Percentiles rank a stretch among this genome's conserved stretches.
Conservation (phyloP, 2,888 invertebrate genomes). For the Syrphus vitripennis region DNA sequence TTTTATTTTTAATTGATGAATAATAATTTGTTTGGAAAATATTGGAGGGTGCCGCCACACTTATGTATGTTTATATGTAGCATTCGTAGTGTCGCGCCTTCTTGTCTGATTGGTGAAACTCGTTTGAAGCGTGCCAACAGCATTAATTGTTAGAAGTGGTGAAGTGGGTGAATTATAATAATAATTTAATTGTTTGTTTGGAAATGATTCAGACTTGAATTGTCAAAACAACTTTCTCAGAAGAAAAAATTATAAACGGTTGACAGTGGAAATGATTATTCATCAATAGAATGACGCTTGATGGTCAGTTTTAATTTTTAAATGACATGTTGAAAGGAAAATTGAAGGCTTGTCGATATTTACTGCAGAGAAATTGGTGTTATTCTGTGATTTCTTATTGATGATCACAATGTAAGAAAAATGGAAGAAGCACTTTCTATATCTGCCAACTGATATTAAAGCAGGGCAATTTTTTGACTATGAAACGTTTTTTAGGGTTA, state of each 20-base stretch:
- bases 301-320: background rate
- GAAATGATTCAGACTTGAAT: conserved; percentile 10
- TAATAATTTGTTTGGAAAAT: conserved; percentile 29
- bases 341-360: background rate
- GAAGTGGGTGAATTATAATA: conserved; percentile 19
- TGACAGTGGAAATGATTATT: background rate
- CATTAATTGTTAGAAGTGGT: background rate
- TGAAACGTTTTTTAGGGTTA: no score
- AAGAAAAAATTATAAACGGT: background rate
- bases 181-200: conserved; percentile 9
- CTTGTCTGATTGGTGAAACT: conserved; percentile 33
- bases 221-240: conserved; percentile 24
- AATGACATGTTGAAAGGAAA: background rate
- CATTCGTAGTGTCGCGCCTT: conserved; percentile 25
- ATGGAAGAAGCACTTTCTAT: no score
- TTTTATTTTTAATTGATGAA: conserved; percentile 29
- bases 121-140: conserved; percentile 17
- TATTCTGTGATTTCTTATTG: background rate
- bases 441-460: no score
- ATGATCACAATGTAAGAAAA: no score
- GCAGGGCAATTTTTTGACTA: no score
- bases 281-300: background rate
- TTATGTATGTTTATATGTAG: background rate
- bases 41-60: conserved; percentile 35
- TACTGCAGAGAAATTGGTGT: background rate